Conservation (phyloP, 2,113 vertebrate species). For the Zeus faber region DNA sequence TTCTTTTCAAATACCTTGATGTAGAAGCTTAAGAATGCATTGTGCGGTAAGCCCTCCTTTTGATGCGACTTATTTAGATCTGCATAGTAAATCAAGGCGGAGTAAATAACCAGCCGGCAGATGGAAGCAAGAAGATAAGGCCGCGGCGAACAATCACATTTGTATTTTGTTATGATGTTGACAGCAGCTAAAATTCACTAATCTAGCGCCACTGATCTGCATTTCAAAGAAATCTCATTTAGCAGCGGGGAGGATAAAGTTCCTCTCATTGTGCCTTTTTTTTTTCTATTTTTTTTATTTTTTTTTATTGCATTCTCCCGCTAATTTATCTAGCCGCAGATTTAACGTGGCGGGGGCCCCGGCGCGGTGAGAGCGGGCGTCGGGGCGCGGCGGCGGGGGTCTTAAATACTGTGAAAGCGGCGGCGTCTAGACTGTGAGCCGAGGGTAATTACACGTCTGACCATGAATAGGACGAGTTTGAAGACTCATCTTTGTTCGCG, state of each 20-base stretch:
- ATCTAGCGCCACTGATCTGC: conserved; percentile 99
- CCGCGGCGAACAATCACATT: conserved; percentile 96
- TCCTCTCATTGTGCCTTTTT: conserved; percentile 94
- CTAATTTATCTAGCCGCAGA: conserved; percentile 99
- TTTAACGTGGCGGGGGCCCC: conserved; percentile 86
- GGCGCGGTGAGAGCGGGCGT: conserved; percentile 80
- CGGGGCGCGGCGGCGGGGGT: conserved; percentile 90
- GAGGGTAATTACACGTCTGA: conserved; percentile 98
- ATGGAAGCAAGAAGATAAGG: conserved; percentile 99
- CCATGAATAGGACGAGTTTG: conserved; percentile 92
- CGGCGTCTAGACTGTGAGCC: conserved; percentile 97
- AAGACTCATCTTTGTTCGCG: conserved; percentile 92
- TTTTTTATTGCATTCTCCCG: conserved; percentile 95
- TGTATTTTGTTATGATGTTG: conserved; percentile 99
- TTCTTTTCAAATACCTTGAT: conserved; percentile 99
- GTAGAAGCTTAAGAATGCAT: conserved; percentile 99
- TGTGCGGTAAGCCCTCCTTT: conserved; percentile 97
- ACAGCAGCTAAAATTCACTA: conserved; percentile 99
- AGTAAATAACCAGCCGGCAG: conserved; percentile 99
- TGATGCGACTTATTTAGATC: conserved; percentile 99
- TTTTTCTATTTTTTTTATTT: background rate
- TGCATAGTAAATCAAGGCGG: conserved; percentile 99
- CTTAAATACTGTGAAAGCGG: conserved; percentile 98
- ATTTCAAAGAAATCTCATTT: conserved; percentile 99
- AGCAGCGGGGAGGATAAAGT: conserved; percentile 99